These are phyloP conservation scores for Urosaurus nigricauda DNA, from an alignment of 2,797 vertebrate species.

Conservation along the genomic window DNA sequence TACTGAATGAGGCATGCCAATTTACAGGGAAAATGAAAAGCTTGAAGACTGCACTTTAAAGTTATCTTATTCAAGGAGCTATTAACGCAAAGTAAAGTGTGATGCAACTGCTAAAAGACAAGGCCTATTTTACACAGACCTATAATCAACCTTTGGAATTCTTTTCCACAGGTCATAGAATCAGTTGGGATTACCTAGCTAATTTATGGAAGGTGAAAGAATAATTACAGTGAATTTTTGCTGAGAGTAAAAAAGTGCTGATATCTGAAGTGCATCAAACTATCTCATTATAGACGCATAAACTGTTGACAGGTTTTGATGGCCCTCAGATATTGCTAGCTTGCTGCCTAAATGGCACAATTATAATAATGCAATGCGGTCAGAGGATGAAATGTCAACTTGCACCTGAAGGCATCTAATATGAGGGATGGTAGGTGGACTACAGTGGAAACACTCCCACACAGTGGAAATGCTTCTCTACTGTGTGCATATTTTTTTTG, in stretches of 20 bases:
- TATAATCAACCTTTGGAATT: slow-evolving; percentile 66
- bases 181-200: background rate
- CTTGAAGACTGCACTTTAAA: background rate
- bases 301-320: background rate
- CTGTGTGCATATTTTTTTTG: background rate
- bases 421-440: background rate
- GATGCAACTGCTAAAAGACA: slow-evolving; percentile 16
- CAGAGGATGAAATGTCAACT: background rate
- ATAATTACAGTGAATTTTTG: background rate
- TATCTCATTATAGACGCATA: background rate
- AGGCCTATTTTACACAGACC: slow-evolving; percentile 8
- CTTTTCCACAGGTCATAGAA: slow-evolving; percentile 42
- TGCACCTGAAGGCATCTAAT: background rate
- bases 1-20: slow-evolving; percentile 21
- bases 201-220: slow-evolving; percentile 33
- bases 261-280: background rate
- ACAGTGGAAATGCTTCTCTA: background rate
- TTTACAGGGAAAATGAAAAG: slow-evolving; percentile 24
- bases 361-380: background rate
- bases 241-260: background rate
- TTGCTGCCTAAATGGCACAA: background rate
- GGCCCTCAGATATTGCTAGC: background rate
- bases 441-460: background rate
- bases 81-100: slow-evolving; percentile 26
- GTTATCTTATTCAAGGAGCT: slow-evolving; percentile 14